These are phyloP conservation scores for Drosophila bocki DNA, from an alignment of 1,140 invertebrate genomes.

Conservation along the genomic window DNA sequence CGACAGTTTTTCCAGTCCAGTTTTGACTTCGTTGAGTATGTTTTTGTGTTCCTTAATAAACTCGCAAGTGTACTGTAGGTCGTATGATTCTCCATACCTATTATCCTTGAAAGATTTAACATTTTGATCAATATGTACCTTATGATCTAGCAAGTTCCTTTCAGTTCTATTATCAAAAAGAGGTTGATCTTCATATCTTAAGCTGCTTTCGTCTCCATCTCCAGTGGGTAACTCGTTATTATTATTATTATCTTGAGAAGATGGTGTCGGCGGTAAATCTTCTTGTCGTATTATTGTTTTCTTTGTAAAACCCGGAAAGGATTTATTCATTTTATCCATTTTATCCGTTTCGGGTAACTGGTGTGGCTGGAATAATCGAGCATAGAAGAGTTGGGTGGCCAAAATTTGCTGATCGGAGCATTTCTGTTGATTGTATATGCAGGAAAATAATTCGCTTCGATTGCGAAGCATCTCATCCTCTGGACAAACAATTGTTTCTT, in stretches of 20 bases:
- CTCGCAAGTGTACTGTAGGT: constrained; percentile 32
- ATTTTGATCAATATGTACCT: background rate
- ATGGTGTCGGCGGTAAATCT: constrained; percentile 15
- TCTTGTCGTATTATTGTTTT: constrained; percentile 31
- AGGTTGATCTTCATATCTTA: constrained; percentile 23
- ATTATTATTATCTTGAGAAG: constrained; percentile 64
- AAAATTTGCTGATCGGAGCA: constrained; percentile 54
- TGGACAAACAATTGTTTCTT: background rate
- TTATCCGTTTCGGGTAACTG: constrained; percentile 29
- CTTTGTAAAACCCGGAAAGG: constrained; percentile 33
- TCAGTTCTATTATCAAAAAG: constrained; percentile 7
- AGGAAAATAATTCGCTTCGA: constrained; percentile 39
- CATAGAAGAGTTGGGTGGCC: constrained; percentile 62
- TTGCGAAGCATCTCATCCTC: constrained; percentile 13
- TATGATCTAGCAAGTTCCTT: constrained; percentile 9
- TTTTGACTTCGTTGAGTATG: constrained; percentile 50
- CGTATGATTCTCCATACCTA: background rate
- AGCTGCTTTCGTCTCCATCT: constrained; percentile 18
- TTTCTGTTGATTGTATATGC: constrained; percentile 45
- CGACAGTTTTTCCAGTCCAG: constrained; percentile 52
- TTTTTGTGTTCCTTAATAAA: constrained; percentile 67
- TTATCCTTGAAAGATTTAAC: background rate
- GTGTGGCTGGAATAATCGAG: constrained; percentile 56
- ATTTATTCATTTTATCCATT: constrained; percentile 13
- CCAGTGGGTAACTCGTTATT: constrained; percentile 44